phyloP scores from a whole-genome alignment of 2,113 vertebrate genomes.

The Melanostigma gelatinosum region DNA sequence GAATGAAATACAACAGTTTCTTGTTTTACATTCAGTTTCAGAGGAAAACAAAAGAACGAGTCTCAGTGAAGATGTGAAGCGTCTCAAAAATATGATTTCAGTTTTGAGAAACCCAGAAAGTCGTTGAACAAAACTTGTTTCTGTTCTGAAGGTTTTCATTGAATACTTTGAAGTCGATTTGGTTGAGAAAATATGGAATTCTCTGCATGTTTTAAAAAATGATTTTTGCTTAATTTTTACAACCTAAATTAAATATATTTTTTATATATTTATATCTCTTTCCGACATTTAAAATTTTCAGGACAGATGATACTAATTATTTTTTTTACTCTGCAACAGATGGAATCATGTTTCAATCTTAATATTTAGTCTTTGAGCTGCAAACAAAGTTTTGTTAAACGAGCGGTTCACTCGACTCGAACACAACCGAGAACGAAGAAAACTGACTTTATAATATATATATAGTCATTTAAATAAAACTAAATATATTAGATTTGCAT shows the following conservation, averaged over 20 bases:
- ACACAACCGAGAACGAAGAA: neutral
- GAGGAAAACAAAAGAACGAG: neutral
- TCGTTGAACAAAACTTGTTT: neutral
- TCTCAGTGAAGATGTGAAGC: too few species aligned
- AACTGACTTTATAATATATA: neutral
- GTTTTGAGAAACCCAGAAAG: neutral
- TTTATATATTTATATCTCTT: neutral
- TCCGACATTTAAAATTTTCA: neutral
- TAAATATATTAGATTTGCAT: constrained; percentile 26
- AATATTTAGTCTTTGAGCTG: neutral
- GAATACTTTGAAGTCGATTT: neutral
- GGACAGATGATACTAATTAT: too few species aligned
- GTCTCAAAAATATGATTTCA: neutral
- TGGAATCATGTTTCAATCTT: neutral
- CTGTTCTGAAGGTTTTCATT: too few species aligned
- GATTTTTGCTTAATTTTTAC: neutral
- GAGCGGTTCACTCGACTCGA: neutral
- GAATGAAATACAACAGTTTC: neutral
- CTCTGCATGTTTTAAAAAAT: too few species aligned
- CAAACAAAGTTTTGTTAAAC: neutral
- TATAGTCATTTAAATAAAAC: constrained; percentile 16
- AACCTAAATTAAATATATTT: neutral
- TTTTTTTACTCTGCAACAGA: neutral
- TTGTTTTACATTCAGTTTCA: constrained; percentile 22
- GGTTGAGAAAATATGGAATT: too few species aligned